These are phyloP conservation scores for Chironex yamaguchii DNA, from an alignment of 30 jellyfish, hydroid and myxozoan species.

Conservation along the genomic window DNA sequence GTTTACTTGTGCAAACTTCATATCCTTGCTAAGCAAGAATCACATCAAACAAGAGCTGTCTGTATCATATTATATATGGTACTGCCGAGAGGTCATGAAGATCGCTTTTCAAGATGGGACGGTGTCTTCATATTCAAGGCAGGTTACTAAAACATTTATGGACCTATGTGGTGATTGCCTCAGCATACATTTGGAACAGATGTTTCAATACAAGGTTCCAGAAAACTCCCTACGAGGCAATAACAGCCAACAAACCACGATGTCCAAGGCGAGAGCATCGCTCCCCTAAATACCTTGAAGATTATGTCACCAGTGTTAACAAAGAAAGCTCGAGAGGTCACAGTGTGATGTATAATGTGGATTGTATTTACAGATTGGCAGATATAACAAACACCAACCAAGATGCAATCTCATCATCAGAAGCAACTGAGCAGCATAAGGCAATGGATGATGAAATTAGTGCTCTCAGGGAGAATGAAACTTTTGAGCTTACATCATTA, in stretches of 20 bases:
- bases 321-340: not conserved
- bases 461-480: not conserved
- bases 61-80: conserved; percentile 28
- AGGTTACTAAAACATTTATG: conserved; percentile 53
- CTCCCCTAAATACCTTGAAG: too few relatives aligned
- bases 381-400: conserved; percentile 9
- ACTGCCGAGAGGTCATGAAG: conserved; percentile 18
- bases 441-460: conserved; percentile 36
- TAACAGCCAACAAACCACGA: too few relatives aligned
- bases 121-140: conserved; percentile 32
- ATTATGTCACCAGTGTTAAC: conserved; percentile 28
- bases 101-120: not conserved
- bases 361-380: too few relatives aligned
- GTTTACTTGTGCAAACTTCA: not conserved
- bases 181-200: conserved; percentile 49
- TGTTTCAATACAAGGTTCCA: conserved; percentile 11
- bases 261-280: too few relatives aligned
- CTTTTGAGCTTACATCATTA: not conserved
- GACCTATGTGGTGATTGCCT: conserved; percentile 64
- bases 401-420: conserved; percentile 40
- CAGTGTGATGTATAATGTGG: too few relatives aligned
- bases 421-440: conserved; percentile 10
- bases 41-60: conserved; percentile 1
- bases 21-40: not conserved
- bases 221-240: conserved; percentile 10